Percentiles rank a stretch among this genome's conserved stretches.
phyloP scores from a whole-genome alignment of 1,140 invertebrate genomes.

The Araneus ventricosus region DNA sequence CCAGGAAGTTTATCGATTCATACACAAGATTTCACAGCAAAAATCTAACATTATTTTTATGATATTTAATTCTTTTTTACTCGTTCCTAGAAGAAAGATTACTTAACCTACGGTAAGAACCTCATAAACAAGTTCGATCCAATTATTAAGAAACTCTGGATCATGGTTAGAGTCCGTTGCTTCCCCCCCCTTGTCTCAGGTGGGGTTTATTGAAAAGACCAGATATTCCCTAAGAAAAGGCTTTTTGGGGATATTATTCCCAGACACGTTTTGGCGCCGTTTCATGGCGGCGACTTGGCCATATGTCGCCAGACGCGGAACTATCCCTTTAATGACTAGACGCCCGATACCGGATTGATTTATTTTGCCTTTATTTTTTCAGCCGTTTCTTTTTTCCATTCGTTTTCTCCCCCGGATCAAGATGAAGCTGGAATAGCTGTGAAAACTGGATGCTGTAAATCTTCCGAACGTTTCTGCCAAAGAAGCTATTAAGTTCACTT shows the following conservation, averaged over 20 bases:
- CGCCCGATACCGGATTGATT: constrained; percentile 32
- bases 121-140: background rate
- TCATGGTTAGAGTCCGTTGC: background rate
- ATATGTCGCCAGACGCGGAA: constrained; percentile 57
- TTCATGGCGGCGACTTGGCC: constrained; percentile 29
- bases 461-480: background rate
- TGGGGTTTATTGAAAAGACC: background rate
- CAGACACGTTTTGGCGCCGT: constrained; percentile 47
- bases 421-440: constrained; percentile 20
- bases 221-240: background rate
- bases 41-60: background rate
- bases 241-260: background rate
- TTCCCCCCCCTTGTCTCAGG: background rate
- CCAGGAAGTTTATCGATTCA: background rate
- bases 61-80: background rate
- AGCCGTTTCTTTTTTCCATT: background rate
- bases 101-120: background rate
- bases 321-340: constrained; percentile 38
- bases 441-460: constrained; percentile 55
- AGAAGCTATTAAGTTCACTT: constrained; percentile 44
- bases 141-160: background rate
- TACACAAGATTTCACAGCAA: background rate
- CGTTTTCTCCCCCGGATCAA: background rate
- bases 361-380: constrained; percentile 41
- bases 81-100: background rate